Base-by-base conservation (phyloP, 2,797 vertebrate species). In the Glyptemys insculpta region DNA sequence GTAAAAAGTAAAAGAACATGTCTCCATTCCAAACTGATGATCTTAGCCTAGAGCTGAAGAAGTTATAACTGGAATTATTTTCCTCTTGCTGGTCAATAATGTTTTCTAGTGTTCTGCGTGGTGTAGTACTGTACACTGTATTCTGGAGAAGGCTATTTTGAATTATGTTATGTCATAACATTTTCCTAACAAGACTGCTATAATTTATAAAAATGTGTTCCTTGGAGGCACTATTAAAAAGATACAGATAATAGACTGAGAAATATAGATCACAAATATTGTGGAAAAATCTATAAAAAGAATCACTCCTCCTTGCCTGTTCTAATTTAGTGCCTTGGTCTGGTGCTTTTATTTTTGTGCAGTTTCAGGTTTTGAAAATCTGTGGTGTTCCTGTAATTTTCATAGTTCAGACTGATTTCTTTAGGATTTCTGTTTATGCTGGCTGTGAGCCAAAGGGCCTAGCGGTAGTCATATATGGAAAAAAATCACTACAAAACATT, bases 341-440 rank as follows among this genome's bases (percentile, higher is more conserved):
- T 1, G 2, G 5, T 94, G 85, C 85, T 97, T 98, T 95, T 97
- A 85, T 94, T 96, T 96, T 79, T 44, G 80, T 89, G 85, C 86
- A 88, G 53, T 88, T 93, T 52, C 15, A 86, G 53, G 85, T 91
- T 89, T 79, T 57, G 90, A 93, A 89, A 88, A 88, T 87, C 88
- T 94, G 78, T 85, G 47, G 81, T 90, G 87, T 81, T 91, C 1
- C 0, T 76, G 49, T 96, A 76, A 91, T 88, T 92, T 87, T 96
- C 91, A 91, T 95, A 96, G 95, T 95, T 96, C 94, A 95, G 87
- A 96, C 65, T 95, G 72, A 95, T 96, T 98, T 97, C 95, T 88
- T 97, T 97, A 95, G 85, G 93, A 82, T 92, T 95, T 95, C 97
- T 97, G 92, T 97, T 98, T 97, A 96, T 82, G 91, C 89, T 98